These are phyloP conservation scores for Menidia beryllina DNA, from an alignment of 2,113 vertebrate genomes.

Conservation along the genomic window DNA sequence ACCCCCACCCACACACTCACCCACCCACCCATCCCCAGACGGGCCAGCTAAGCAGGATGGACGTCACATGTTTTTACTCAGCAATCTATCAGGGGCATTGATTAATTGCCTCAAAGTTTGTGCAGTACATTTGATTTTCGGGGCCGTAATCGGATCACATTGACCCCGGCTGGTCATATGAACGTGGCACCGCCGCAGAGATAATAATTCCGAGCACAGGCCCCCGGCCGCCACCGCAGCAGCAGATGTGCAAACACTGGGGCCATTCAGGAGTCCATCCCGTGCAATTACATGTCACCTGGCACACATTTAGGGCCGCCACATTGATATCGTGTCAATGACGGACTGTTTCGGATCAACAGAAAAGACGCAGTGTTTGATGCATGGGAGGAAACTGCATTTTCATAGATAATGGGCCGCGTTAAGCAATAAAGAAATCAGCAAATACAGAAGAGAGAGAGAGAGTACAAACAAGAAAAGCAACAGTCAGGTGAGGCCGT, in stretches of 20 bases:
- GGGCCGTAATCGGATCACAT: slow-evolving; percentile 60
- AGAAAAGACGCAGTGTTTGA: slow-evolving; percentile 3
- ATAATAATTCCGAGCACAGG: slow-evolving; percentile 38
- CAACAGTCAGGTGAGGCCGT: slow-evolving; percentile 37
- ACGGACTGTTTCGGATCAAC: slow-evolving; percentile 4
- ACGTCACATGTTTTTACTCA: slow-evolving; percentile 61
- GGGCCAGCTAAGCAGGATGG: slow-evolving; percentile 14
- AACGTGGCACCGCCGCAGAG: slow-evolving; percentile 38
- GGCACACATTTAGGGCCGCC: slow-evolving; percentile 31
- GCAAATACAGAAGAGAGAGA: slow-evolving; percentile 2
- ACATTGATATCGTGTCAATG: slow-evolving; percentile 1
- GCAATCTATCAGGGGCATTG: slow-evolving; percentile 37
- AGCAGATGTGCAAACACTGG: slow-evolving; percentile 68
- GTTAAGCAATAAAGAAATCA: slow-evolving; percentile 28
- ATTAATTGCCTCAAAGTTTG: slow-evolving; percentile 58
- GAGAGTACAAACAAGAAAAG: too few relatives aligned
- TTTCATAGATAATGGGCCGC: not conserved
- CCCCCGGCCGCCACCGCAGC: too few relatives aligned
- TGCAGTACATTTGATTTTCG: slow-evolving; percentile 68
- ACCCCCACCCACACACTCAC: too few relatives aligned
- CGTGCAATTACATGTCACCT: slow-evolving; percentile 47
- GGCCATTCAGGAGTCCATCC: slow-evolving; percentile 55
- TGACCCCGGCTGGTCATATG: slow-evolving; percentile 66
- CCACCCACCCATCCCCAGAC: too few relatives aligned
- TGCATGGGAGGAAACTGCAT: not conserved